Evolutionary conservation across 1,140 invertebrate species (phyloP).

Genomic region (Hesperophylax magnus): DNA sequence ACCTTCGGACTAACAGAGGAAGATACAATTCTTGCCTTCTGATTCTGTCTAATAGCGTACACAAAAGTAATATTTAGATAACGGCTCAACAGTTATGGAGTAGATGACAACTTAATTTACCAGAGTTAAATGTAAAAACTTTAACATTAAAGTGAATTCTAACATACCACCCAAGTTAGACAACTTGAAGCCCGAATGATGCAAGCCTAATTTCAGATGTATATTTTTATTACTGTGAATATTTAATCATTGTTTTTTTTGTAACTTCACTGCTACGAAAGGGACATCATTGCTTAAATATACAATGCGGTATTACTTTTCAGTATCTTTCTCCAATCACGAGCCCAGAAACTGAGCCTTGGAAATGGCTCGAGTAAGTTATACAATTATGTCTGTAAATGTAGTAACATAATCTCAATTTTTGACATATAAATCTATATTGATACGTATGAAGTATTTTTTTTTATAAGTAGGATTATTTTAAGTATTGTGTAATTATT

Average conservation of each 20-base stretch:
- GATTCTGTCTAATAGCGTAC: no score
- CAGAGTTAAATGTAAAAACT: no score
- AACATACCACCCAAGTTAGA: no score
- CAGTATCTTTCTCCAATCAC: slow-evolving; percentile 86
- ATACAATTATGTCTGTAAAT: slow-evolving; percentile 1
- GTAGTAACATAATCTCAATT: slow-evolving; percentile 13
- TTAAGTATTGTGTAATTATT: not conserved
- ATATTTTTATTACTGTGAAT: no score
- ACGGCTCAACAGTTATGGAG: no score
- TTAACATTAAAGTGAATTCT: no score
- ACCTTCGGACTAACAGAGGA: no score
- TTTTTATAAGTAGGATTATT: not conserved
- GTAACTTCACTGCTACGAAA: not conserved
- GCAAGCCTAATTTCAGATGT: no score
- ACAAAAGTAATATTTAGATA: no score
- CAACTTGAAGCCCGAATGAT: no score
- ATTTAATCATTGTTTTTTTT: not conserved
- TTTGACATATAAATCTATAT: not conserved
- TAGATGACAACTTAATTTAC: no score
- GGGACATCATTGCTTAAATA: not conserved
- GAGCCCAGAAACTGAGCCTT: slow-evolving; percentile 86
- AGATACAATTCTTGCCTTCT: no score
- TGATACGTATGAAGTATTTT: not conserved
- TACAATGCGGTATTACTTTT: slow-evolving; percentile 44
- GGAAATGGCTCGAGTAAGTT: slow-evolving; percentile 89